A percentile compares a stretch with the other conserved stretches of the same genome.
phyloP scores from a whole-genome alignment of 1,140 invertebrate genomes.

The Lethrus apterus region DNA sequence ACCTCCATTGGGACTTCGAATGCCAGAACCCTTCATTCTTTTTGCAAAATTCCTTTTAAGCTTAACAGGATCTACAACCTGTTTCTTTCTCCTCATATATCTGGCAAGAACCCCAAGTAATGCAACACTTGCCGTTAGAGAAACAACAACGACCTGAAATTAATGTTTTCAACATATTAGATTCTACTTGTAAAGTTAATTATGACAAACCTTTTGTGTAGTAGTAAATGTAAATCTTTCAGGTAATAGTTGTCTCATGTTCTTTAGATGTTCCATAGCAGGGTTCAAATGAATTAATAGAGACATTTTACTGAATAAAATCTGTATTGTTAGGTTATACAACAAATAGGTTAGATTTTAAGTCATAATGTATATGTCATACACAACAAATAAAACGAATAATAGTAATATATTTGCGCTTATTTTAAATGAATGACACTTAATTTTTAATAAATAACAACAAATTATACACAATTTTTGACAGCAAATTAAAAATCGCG shows the following conservation, averaged over 20 bases:
- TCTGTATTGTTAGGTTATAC: slow-evolving; percentile 21
- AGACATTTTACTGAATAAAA: slow-evolving; percentile 30
- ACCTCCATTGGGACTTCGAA: slow-evolving; percentile 59
- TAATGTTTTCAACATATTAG: too few relatives aligned
- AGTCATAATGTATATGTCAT: background rate
- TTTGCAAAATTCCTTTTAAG: slow-evolving; percentile 44
- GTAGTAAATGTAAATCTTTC: slow-evolving; percentile 29
- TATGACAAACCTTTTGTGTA: slow-evolving; percentile 36
- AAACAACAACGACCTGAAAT: slow-evolving; percentile 43
- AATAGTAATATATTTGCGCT: slow-evolving; percentile 1
- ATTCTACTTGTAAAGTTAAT: too few relatives aligned
- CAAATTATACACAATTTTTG: too few relatives aligned
- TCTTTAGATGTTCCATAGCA: slow-evolving; percentile 28
- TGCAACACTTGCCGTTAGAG: slow-evolving; percentile 47
- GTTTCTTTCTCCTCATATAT: slow-evolving; percentile 51
- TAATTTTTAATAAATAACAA: background rate
- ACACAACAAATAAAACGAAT: background rate
- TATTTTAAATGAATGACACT: background rate
- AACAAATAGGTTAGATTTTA: slow-evolving; percentile 1
- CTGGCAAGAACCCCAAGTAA: slow-evolving; percentile 54
- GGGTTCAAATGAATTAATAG: slow-evolving; percentile 34
- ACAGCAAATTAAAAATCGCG: slow-evolving; percentile 31
- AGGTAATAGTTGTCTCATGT: slow-evolving; percentile 29
- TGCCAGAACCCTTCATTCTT: slow-evolving; percentile 48
- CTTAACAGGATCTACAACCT: slow-evolving; percentile 43